Evolutionary conservation across 37 sponge, comb jelly and placozoan genomes (phyloP), one percentile per base, ranked within the genome.

Genomic region (Geodia barretti): DNA sequence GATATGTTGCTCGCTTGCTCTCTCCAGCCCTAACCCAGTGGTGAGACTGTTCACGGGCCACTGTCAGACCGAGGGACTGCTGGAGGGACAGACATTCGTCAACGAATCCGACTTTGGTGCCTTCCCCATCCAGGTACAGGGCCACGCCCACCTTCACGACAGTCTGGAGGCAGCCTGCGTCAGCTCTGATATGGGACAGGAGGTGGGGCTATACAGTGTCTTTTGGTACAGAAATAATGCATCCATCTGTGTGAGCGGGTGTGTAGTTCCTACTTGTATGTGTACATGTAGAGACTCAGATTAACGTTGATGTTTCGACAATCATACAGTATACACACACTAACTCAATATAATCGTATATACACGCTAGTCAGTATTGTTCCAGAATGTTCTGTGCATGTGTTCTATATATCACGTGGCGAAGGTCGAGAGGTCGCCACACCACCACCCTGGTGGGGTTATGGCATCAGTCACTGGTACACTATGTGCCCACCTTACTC

Each of bases 81-180:
- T 59, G 0, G 79, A 86, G n/a, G 87, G 72, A 23, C 21, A 78
- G 26, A 37, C 64, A 26, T 86, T 91, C 64, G 75, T 75, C 28
- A 83, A 91, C 75, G 73, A 82, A 34, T 78, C 79, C 0, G 72
- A 73, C 54, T 82, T 91, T 62, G 92, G 92, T 25, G 92, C 88
- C 31, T 87, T 79, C 32, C 92, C 88, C 38, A 60, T 91, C 9
- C 83, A 91, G 63, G 84, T 91, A 17, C 78, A 80, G 42, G 88
- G 88, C 62, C 80, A 86, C 76, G 43, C 88, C 62, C 75, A 83
- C 75, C 75, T 91, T 40, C 86, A 91, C 41, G 92, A 91, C 59
- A 80, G 88, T 61, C 84, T 91, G 41, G 88, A 81, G 59, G 87
- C 90, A 61, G 82, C 86, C 2, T 80, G 72, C 23, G 70, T 76